These are phyloP conservation scores for Megastigmus dorsalis DNA, from an alignment of 2,888 invertebrate species.

Conservation along the genomic window DNA sequence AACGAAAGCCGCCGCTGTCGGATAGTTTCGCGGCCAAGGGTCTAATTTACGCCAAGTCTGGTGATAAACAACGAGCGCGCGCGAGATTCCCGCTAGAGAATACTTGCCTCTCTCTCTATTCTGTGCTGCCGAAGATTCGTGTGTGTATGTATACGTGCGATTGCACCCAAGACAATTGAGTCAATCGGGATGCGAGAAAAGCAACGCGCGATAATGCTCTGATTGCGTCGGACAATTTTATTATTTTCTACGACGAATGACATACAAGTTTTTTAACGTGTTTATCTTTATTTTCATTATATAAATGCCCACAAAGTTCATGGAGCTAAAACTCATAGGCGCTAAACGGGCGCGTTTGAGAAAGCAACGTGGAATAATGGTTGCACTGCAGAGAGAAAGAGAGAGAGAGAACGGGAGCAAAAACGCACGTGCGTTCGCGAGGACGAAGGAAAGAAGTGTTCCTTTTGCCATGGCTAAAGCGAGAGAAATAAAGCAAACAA, in stretches of 20 bases:
- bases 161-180: slow-evolving; percentile 9
- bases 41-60: slow-evolving; percentile 71
- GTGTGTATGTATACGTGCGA: neutral
- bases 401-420: slow-evolving; percentile 13
- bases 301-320: no score
- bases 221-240: neutral
- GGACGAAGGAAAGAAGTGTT: slow-evolving; percentile 38
- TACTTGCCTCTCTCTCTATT: no score
- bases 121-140: neutral
- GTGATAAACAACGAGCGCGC: slow-evolving; percentile 65
- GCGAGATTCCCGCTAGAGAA: slow-evolving; percentile 6
- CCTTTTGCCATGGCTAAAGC: no score
- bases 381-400: slow-evolving; percentile 27
- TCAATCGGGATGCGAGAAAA: neutral
- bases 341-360: no score
- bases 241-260: neutral
- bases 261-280: no score
- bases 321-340: no score
- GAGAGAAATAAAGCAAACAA: no score
- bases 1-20: slow-evolving; percentile 47
- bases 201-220: neutral
- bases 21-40: slow-evolving; percentile 64
- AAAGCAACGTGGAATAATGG: no score
- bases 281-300: no score
- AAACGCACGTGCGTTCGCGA: slow-evolving; percentile 3